A percentile compares a stretch with the other conserved stretches of the same genome.
These are phyloP conservation scores for Baronia brevicornis DNA, from an alignment of 2,888 invertebrate species.

Conservation along the genomic window DNA sequence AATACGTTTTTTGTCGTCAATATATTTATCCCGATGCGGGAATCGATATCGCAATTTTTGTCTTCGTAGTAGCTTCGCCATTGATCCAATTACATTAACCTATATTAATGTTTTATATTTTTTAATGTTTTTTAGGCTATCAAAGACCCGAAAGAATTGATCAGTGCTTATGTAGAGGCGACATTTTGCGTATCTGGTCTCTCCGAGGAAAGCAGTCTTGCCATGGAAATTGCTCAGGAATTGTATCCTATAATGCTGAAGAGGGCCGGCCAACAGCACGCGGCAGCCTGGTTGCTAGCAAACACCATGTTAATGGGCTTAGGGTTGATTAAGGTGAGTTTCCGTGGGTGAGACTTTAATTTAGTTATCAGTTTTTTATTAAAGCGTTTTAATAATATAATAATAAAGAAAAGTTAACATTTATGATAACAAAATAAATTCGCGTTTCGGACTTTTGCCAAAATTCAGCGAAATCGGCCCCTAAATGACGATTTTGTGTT, in stretches of 20 bases:
- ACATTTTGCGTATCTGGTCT: conserved; percentile 65
- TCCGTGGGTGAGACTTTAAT: too few species aligned
- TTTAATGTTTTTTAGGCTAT: conserved; percentile 34
- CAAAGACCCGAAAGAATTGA: conserved; percentile 35
- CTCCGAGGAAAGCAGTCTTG: conserved; percentile 29
- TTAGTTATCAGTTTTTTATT: too few species aligned
- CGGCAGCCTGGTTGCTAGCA: conserved; percentile 67
- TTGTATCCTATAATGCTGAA: conserved; percentile 68
- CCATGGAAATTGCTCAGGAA: conserved; percentile 31
- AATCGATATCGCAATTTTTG: too few species aligned
- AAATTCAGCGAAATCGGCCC: too few species aligned
- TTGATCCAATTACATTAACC: too few species aligned
- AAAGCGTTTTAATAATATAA: neutral
- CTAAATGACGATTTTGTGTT: too few species aligned
- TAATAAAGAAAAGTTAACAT: neutral
- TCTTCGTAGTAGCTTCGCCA: too few species aligned
- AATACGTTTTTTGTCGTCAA: too few species aligned
- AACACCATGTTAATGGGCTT: conserved; percentile 80
- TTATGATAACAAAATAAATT: too few species aligned
- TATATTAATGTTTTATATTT: neutral
- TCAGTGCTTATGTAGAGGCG: conserved; percentile 68
- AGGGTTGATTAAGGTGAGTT: conserved; percentile 82
- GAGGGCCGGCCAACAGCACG: conserved; percentile 49
- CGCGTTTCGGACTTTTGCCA: too few species aligned
- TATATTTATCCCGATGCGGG: too few species aligned